Evolutionary conservation across 2,113 vertebrate genomes (phyloP), one percentile per base, ranked within the genome.

Genomic region (Callipepla californica): DNA sequence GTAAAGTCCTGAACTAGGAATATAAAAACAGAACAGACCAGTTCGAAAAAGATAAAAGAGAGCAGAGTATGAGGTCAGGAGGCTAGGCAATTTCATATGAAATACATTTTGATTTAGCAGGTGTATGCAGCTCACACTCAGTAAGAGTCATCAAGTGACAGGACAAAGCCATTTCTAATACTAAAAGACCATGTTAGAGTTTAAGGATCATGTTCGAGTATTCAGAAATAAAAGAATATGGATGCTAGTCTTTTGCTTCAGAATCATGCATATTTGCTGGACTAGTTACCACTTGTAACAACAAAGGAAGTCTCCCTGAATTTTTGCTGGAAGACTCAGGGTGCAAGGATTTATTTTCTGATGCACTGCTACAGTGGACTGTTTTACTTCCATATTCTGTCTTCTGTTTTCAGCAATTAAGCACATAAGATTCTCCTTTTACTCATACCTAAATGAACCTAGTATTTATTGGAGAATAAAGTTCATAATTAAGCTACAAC

Each of bases 41-140:
- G 15, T 11, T 85, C 91, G 57, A 58, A 90, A 89, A 32, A 89
- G 17, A 76, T 36, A 85, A 89, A 87, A 91, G 50, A 58, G n/a
- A 77, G 18, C 18, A 42, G 67, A 65, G 0, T 0, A 4, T 9
- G 30, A 62, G 13, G 21, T 48, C 48, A 47, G 32, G 15, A 90
- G 17, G 42, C 34, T 36, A n/a, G 19, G 26, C 3, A 4, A 83
- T 72, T 77, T 72, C 73, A 65, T 0, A 1, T 8, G 32, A 44
- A 85, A 80, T 28, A 42, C 1, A 0, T 81, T 82, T 83, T 80
- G 32, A 45, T 21, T 55, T 69, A 62, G 18, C 7, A 2, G 16
- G 5, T 40, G 9, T 17, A 47, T 3, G 3, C 5, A 7, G 28
- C 18, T 91, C 61, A 53, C 21, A 17, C 13, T 68, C 32, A 62